Percentiles rank a stretch among this genome's conserved stretches.
phyloP scores from a whole-genome alignment of 2,797 vertebrate genomes.

The Oreonectes daqikongensis region DNA sequence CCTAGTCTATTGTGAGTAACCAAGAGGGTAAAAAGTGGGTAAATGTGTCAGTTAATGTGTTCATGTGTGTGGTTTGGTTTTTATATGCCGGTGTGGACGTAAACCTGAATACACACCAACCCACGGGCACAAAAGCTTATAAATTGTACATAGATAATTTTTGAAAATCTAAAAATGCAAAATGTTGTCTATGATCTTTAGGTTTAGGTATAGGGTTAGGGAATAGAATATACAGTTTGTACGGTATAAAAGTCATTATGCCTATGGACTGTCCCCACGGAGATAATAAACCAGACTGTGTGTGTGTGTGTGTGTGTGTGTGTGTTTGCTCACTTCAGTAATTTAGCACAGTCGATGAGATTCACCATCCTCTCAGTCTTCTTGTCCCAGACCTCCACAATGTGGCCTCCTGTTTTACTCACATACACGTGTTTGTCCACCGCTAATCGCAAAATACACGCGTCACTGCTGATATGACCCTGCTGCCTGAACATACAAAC shows the following conservation, averaged over 20 bases:
- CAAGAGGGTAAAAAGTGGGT: neutral
- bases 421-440: slow-evolving; percentile 89
- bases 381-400: slow-evolving; percentile 94
- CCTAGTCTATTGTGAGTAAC: slow-evolving; percentile 67
- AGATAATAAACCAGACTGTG: too few species aligned
- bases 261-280: too few species aligned
- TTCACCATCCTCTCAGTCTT: slow-evolving; percentile 86
- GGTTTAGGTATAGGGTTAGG: too few species aligned
- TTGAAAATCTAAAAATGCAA: too few species aligned
- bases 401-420: slow-evolving; percentile 84
- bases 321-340: slow-evolving; percentile 80
- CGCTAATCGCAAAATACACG: slow-evolving; percentile 85
- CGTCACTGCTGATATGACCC: slow-evolving; percentile 73
- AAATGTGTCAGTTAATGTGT: neutral
- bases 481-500: slow-evolving; percentile 75
- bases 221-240: too few species aligned
- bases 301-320: slow-evolving; percentile 5
- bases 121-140: too few species aligned
- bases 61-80: too few species aligned
- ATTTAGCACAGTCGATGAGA: slow-evolving; percentile 85
- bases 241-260: too few species aligned
- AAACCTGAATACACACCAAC: too few species aligned
- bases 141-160: too few species aligned
- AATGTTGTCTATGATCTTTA: too few species aligned
- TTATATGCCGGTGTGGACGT: too few species aligned